Base-by-base conservation (phyloP, 2,797 vertebrate species). In the Melanotaenia boesemani region DNA sequence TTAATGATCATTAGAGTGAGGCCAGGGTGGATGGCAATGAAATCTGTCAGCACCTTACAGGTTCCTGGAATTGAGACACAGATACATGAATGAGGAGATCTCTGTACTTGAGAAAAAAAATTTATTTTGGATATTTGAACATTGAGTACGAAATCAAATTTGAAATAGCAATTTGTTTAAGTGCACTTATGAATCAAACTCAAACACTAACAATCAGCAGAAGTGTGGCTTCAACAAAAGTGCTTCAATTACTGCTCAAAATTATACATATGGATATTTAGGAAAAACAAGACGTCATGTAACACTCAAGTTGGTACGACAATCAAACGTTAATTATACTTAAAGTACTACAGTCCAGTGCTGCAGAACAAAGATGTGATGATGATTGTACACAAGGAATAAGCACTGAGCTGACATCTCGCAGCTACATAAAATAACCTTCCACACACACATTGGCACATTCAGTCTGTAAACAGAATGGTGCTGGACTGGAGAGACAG, bases 1-100 rank as follows among this genome's bases (percentile, higher is more conserved):
- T 93, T 92, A 92, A 92, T 79, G 86, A 84, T 88, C 84, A 90
- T 92, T 84, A 86, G 52, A 80, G 76, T 58, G 68, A 82, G 78
- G 50, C 22, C 11, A 1, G 20, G 32, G 30, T 52, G 69, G 37
- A 50, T 50, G 20, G 70, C 76, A 68, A 41, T 64, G 28, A 55
- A 76, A 60, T 83, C 68, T 48, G 66, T 87, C 78, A 76, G 60
- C 76, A 67, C 20, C 69, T 77, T 41, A 60, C 77, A 79, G 65
- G 76, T 74, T 82, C 54, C 39, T 72, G 70, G 26, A 74, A 63
- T 22, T 61, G 32, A 72, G 63, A 81, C 5, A 66, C n/a, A 80
- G 63, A 70, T 26, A 70, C 60, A 74, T 55, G 39, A 58, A 74
- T 36, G 55, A n/a, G 10, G 15, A 6, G 46, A 79, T 75, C 58